Evolutionary conservation across 1,140 invertebrate species (phyloP).

Genomic region (Sycophaga agraensis): DNA sequence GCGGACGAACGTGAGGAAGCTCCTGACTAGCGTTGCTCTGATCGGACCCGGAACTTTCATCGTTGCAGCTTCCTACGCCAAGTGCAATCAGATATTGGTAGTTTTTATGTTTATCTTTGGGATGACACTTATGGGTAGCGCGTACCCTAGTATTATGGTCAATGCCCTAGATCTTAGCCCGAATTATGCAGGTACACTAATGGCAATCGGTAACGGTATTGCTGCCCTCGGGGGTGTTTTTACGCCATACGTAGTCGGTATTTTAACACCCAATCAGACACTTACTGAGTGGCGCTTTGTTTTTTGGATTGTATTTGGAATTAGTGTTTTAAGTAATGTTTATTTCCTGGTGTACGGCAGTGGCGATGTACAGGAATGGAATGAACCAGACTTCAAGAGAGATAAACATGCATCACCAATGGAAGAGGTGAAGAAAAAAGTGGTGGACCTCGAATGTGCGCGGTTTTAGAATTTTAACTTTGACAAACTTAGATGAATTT

Average conservation of each 20-base stretch:
- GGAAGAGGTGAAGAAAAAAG: too few species aligned
- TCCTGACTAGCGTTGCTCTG: neutral
- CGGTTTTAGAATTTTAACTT: too few species aligned
- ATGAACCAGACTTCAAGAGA: neutral
- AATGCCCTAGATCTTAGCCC: slow-evolving; percentile 62
- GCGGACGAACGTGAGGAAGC: neutral
- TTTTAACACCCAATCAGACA: slow-evolving; percentile 59
- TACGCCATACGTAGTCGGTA: slow-evolving; percentile 57
- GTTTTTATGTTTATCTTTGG: slow-evolving; percentile 37
- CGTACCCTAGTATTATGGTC: slow-evolving; percentile 36
- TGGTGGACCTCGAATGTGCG: too few species aligned
- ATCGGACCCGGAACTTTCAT: slow-evolving; percentile 33
- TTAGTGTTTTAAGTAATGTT: neutral
- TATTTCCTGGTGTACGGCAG: neutral
- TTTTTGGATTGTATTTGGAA: slow-evolving; percentile 8
- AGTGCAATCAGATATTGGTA: slow-evolving; percentile 34
- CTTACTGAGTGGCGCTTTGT: slow-evolving; percentile 33
- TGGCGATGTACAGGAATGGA: slow-evolving; percentile 2
- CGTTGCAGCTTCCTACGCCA: slow-evolving; percentile 35
- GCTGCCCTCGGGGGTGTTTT: slow-evolving; percentile 60
- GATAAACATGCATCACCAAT: neutral
- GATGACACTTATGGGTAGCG: slow-evolving; percentile 37
- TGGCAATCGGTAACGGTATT: slow-evolving; percentile 61
- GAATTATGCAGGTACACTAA: slow-evolving; percentile 57
- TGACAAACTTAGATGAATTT: too few species aligned